Base-by-base conservation (phyloP, 2,888 invertebrate species). In the Diaperis boleti region DNA sequence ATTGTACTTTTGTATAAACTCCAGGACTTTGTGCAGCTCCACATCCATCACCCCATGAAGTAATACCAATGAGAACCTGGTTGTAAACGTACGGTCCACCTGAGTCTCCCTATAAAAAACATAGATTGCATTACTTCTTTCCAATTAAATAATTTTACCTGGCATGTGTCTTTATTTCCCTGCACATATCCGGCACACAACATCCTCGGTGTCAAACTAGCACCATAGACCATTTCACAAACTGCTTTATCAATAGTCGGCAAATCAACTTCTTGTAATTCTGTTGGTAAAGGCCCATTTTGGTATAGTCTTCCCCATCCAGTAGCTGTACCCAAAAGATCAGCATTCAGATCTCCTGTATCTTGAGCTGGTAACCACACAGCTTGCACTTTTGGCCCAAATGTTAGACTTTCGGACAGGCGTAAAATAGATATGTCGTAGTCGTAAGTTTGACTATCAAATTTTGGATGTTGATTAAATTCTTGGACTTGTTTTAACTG, bases 391-490 rank as follows among this genome's bases (percentile, higher is more conserved):
- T 76, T 77, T 80, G 22, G 81, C 71, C 72, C 72, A 5, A 79
- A 60, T 13, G 60, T 63, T 8, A 85, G 77, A 0, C 80, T 78
- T 0, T 81, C 72, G 71, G 81, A 81, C 59, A 86, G 77, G 15
- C 76, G 74, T 8, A 86, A 76, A 20, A 86, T 75, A 0, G 82
- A 84, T 1, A 85, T 83, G 69, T 86, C 86, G 62, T 84, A 82
- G 64, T 83, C 81, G 73, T 83, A 84, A 1, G 81, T 80, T 66
- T 82, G 81, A 26, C 3, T 10, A 13, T 54, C 59, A n/a, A 14
- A 59, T 1, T 59, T 5, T 17, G 83, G 82, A 67, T 86, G 85
- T 1, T 82, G 81, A 66, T 77, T 80, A 67, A 81, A 76, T 45
- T 81, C 78, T 55, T 77, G 80, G 0, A 85, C 84, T 41, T 11